A percentile compares a stretch with the other conserved stretches of the same genome.
Conservation (phyloP, 2,797 vertebrate genomes). For the Novumbra hubbsi region DNA sequence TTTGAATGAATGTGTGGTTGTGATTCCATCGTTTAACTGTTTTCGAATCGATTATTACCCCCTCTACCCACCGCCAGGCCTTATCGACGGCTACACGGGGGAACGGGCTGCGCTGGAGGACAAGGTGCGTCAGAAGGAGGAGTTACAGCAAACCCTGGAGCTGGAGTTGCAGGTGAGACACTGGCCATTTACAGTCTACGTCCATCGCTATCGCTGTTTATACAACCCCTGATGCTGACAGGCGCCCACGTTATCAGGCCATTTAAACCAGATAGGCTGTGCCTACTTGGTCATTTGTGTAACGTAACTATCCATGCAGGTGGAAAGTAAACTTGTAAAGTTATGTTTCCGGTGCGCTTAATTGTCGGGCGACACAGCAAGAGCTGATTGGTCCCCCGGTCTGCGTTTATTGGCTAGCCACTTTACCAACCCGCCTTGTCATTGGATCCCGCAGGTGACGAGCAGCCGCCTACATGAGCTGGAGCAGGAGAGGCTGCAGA, state of each 20-base stretch:
- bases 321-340: background rate
- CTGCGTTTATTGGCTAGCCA: background rate
- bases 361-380: background rate
- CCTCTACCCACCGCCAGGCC: constrained; percentile 64
- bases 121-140: constrained; percentile 84
- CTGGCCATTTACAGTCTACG: background rate
- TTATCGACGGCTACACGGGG: constrained; percentile 92
- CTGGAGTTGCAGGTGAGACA: constrained; percentile 82
- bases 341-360: background rate
- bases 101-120: constrained; percentile 88
- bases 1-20: background rate
- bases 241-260: background rate
- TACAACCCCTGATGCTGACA: background rate
- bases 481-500: constrained; percentile 85
- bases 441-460: constrained; percentile 65
- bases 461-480: constrained; percentile 87
- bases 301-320: background rate
- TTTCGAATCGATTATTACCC: background rate
- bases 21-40: background rate
- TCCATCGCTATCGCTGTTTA: background rate
- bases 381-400: background rate
- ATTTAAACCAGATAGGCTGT: background rate
- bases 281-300: background rate
- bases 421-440: background rate
- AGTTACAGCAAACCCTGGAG: constrained; percentile 84